These are phyloP conservation scores for Chelonia mydas DNA, from an alignment of 2,797 vertebrate genomes.

Conservation along the genomic window DNA sequence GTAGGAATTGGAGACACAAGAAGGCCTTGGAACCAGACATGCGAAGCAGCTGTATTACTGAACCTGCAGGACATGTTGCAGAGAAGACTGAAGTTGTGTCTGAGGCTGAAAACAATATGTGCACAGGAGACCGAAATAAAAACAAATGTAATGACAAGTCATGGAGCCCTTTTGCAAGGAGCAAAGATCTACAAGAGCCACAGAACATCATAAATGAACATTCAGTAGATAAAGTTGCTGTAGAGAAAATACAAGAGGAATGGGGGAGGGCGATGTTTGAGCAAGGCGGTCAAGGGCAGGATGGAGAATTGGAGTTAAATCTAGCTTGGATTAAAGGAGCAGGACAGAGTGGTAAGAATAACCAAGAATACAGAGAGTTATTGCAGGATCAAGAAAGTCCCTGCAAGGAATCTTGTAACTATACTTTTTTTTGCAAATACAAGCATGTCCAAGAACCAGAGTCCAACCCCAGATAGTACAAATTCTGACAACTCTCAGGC, in stretches of 20 bases:
- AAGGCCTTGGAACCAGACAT: not conserved
- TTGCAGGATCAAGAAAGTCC: not conserved
- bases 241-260: not conserved
- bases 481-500: not conserved
- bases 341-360: not conserved
- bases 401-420: not conserved
- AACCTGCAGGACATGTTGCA: not conserved
- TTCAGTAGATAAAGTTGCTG: not conserved
- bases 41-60: not conserved
- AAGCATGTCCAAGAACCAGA: not conserved
- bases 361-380: not conserved
- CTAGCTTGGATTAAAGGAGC: not conserved
- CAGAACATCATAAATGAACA: too few species aligned
- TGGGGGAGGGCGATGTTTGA: not conserved
- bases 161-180: not conserved
- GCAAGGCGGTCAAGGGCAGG: not conserved
- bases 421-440: not conserved
- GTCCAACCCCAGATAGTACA: not conserved
- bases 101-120: not conserved
- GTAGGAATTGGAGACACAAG: not conserved
- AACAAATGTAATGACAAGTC: not conserved
- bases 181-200: not conserved
- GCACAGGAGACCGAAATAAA: not conserved
- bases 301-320: not conserved
- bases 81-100: not conserved